phyloP scores from a whole-genome alignment of 2,113 vertebrate species.

The Macrotus californicus region DNA sequence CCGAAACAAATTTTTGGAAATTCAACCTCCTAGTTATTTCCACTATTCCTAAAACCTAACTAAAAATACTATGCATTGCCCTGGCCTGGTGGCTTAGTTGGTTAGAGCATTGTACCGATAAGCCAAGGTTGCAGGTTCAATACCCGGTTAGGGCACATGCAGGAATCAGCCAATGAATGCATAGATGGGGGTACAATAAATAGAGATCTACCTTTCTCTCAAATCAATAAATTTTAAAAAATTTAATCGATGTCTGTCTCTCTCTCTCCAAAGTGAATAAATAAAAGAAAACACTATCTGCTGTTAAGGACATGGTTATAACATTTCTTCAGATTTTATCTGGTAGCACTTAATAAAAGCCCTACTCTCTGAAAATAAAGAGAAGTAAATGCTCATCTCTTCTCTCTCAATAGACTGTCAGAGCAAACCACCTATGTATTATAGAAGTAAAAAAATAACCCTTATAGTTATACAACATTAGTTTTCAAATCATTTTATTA shows the following conservation, averaged over 20 bases:
- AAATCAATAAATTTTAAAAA: not conserved
- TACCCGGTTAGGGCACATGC: not conserved
- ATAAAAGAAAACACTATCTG: not conserved
- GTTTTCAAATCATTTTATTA: conserved; percentile 12
- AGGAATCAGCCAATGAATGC: not conserved
- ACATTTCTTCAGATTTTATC: not conserved
- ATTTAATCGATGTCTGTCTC: not conserved
- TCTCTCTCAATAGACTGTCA: not conserved
- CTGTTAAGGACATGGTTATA: not conserved
- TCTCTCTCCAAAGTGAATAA: not conserved
- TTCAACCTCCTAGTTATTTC: not conserved
- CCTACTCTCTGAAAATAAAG: not conserved
- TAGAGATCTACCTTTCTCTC: not conserved
- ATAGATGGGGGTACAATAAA: no score
- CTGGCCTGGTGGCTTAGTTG: not conserved
- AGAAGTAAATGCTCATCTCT: conserved; percentile 1
- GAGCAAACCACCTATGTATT: not conserved
- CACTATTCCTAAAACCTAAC: not conserved
- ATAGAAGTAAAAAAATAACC: not conserved
- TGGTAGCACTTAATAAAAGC: not conserved
- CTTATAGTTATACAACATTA: not conserved
- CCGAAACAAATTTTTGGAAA: conserved; percentile 12
- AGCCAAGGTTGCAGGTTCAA: not conserved
- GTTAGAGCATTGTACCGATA: not conserved
- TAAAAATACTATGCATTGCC: not conserved